A percentile compares a stretch with the other conserved stretches of the same genome.
Evolutionary conservation across 2,888 invertebrate species (phyloP).

Genomic region (Argyra leucocephala): DNA sequence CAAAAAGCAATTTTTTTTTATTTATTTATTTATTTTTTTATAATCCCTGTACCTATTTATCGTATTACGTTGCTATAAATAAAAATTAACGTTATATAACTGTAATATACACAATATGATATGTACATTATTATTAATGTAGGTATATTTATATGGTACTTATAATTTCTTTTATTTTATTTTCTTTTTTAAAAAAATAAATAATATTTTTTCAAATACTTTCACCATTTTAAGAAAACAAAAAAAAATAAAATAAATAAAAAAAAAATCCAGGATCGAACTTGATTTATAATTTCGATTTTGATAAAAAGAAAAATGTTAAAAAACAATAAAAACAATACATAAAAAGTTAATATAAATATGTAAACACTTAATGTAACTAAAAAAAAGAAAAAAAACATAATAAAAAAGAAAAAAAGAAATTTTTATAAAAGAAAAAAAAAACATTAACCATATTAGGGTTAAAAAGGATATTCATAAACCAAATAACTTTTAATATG

Average conservation of each 20-base stretch:
- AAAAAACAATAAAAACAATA: too few relatives aligned
- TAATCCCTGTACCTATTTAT: too few relatives aligned
- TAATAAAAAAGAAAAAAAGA: not conserved
- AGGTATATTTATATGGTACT: not conserved
- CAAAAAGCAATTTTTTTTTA: too few relatives aligned
- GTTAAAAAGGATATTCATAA: not conserved
- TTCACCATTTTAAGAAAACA: not conserved
- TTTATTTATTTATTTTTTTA: too few relatives aligned
- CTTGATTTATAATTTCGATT: not conserved
- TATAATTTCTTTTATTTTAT: not conserved
- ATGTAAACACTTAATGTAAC: constrained; percentile 5
- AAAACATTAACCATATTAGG: not conserved
- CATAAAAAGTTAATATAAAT: not conserved
- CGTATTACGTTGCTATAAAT: not conserved
- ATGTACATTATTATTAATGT: not conserved
- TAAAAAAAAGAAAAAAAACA: not conserved
- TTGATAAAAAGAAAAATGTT: too few relatives aligned
- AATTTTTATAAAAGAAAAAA: not conserved
- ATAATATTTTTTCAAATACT: not conserved
- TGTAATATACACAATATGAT: not conserved
- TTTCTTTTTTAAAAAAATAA: not conserved
- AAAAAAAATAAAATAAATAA: too few relatives aligned
- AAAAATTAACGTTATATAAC: not conserved
- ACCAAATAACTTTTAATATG: constrained; percentile 2
- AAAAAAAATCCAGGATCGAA: not conserved